Conservation (phyloP, 2,797 vertebrate genomes). For the Vespertilio murinus region DNA sequence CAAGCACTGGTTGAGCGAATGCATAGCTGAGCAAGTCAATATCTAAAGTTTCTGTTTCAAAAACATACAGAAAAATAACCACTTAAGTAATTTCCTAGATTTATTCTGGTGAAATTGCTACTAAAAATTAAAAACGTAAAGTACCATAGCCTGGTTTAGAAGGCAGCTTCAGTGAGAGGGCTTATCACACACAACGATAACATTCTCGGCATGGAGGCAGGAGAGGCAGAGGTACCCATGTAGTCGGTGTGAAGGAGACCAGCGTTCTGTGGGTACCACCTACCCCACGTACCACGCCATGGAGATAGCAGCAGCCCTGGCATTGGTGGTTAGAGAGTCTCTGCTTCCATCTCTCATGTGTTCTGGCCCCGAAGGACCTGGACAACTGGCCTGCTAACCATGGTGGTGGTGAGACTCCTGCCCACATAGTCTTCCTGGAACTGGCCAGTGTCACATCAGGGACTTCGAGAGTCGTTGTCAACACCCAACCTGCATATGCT, state of each 20-base stretch:
- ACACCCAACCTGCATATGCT: neutral
- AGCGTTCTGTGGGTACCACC: neutral
- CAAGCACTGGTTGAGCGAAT: neutral
- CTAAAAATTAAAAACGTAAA: neutral
- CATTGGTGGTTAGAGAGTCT: neutral
- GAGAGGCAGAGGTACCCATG: neutral
- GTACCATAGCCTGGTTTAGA: neutral
- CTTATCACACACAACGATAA: neutral
- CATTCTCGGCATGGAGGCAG: neutral
- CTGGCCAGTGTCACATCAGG: neutral
- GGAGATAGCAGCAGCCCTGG: no score
- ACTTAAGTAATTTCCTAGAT: neutral
- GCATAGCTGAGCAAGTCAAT: neutral
- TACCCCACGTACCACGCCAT: no score
- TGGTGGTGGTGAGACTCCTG: neutral
- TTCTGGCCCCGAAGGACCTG: neutral
- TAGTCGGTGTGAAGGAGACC: neutral
- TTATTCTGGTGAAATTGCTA: neutral
- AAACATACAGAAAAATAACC: neutral
- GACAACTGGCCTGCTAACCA: neutral
- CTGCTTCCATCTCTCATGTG: neutral
- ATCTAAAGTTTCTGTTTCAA: neutral
- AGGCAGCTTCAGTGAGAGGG: neutral
- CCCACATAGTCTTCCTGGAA: neutral
- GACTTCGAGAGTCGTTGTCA: neutral